Evolutionary conservation across 2,113 vertebrate species (phyloP).

Genomic region (Ciconia boyciana): DNA sequence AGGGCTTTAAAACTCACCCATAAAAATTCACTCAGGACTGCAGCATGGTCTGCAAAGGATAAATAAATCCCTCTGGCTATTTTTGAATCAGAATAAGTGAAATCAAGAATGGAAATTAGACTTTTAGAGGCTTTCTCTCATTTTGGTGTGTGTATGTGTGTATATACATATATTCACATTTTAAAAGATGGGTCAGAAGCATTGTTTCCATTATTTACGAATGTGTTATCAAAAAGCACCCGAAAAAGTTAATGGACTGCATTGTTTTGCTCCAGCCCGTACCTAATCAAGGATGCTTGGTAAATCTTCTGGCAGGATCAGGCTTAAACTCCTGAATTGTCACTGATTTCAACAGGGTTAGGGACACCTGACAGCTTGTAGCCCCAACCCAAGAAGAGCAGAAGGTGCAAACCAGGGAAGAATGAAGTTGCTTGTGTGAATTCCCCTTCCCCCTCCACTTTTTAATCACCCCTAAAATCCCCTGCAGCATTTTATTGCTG

Average conservation of each 20-base stretch:
- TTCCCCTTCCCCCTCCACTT: not conserved
- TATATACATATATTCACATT: not conserved
- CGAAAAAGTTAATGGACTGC: not conserved
- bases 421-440: not conserved
- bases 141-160: not conserved
- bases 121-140: not conserved
- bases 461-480: slow-evolving; percentile 14
- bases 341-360: not conserved
- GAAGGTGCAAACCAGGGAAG: slow-evolving; percentile 2
- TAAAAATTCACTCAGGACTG: slow-evolving; percentile 36
- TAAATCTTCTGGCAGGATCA: not conserved
- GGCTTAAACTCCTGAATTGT: not conserved
- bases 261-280: not conserved
- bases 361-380: not conserved
- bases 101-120: not conserved
- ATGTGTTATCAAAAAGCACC: not conserved
- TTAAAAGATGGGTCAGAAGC: not conserved
- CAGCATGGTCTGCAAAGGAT: not conserved
- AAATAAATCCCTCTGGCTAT: not conserved
- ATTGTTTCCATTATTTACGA: not conserved
- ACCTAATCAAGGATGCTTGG: not conserved
- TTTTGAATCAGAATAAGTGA: slow-evolving; percentile 26
- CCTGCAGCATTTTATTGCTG: slow-evolving; percentile 35
- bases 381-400: not conserved
- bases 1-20: slow-evolving; percentile 45